Percentiles rank a stretch among this genome's conserved stretches.
phyloP scores from a whole-genome alignment of 2,888 invertebrate genomes.

The Germaria angustata region DNA sequence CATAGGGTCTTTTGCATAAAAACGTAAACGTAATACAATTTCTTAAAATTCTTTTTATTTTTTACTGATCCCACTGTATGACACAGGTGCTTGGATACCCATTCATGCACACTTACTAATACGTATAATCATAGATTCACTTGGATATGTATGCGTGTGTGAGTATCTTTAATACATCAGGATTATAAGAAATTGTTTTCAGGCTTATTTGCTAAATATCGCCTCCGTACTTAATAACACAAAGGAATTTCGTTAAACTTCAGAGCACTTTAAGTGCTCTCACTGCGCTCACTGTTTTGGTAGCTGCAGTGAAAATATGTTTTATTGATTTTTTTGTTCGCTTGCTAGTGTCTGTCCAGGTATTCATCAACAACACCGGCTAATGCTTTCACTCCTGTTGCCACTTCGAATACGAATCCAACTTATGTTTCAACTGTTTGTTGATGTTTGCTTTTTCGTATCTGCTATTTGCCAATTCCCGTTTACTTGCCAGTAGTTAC shows the following conservation, averaged over 20 bases:
- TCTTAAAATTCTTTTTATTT: neutral
- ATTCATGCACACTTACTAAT: neutral
- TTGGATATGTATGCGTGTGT: neutral
- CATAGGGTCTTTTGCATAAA: too few species aligned
- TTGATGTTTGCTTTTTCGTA: constrained; percentile 11
- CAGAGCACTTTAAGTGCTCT: constrained; percentile 4
- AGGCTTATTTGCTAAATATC: constrained; percentile 53
- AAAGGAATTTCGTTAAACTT: constrained; percentile 33
- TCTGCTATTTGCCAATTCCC: constrained; percentile 34
- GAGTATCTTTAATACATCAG: constrained; percentile 9
- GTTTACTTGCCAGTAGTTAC: neutral
- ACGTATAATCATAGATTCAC: neutral
- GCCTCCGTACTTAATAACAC: constrained; percentile 29
- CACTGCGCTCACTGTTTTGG: neutral
- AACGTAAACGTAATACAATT: too few species aligned
- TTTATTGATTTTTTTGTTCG: constrained; percentile 44
- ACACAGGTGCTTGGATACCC: neutral
- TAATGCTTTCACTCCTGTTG: neutral
- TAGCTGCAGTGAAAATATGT: constrained; percentile 24
- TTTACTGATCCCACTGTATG: neutral
- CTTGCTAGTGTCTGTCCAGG: neutral
- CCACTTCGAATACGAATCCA: neutral
- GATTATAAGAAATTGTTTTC: constrained; percentile 43
- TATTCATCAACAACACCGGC: neutral
- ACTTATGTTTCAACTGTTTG: neutral